phyloP scores from a whole-genome alignment of 2,888 invertebrate genomes.

The Aleiodes testaceus region DNA sequence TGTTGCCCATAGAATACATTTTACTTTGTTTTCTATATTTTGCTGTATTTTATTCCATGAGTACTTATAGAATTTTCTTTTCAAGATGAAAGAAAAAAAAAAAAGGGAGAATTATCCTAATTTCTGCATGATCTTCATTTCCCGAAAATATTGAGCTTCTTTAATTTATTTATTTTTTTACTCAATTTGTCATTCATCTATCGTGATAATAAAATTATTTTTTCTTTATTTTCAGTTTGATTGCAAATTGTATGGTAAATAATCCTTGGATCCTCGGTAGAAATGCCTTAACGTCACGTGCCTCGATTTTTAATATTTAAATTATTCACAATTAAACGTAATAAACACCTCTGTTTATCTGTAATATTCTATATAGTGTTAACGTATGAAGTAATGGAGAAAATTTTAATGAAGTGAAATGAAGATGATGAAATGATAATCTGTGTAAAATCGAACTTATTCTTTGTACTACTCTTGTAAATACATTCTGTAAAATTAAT shows the following conservation, averaged over 20 bases:
- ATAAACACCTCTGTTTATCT: slow-evolving; percentile 55
- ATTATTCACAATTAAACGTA: slow-evolving; percentile 58
- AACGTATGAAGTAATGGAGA: slow-evolving; percentile 40
- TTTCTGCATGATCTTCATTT: slow-evolving; percentile 23
- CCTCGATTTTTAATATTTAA: slow-evolving; percentile 66
- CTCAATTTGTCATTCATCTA: not conserved
- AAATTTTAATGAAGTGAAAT: slow-evolving; percentile 4
- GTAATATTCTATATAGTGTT: slow-evolving; percentile 53
- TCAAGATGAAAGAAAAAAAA: not conserved
- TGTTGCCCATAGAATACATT: slow-evolving; percentile 73
- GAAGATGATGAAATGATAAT: slow-evolving; percentile 38
- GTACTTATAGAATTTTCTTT: slow-evolving; percentile 5
- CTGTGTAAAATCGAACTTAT: slow-evolving; percentile 67
- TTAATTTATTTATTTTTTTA: slow-evolving; percentile 17
- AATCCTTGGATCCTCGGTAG: slow-evolving; percentile 59
- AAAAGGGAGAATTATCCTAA: slow-evolving; percentile 3
- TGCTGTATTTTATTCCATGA: slow-evolving; percentile 59
- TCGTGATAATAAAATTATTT: slow-evolving; percentile 2
- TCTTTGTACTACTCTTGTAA: slow-evolving; percentile 69
- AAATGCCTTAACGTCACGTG: slow-evolving; percentile 69
- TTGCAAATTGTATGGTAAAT: slow-evolving; percentile 23
- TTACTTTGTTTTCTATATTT: slow-evolving; percentile 72
- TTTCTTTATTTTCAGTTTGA: slow-evolving; percentile 5
- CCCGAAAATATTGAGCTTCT: slow-evolving; percentile 18
- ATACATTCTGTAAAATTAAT: slow-evolving; percentile 66